Conservation (phyloP, 2,797 vertebrate species). For the Melanotaenia boesemani region DNA sequence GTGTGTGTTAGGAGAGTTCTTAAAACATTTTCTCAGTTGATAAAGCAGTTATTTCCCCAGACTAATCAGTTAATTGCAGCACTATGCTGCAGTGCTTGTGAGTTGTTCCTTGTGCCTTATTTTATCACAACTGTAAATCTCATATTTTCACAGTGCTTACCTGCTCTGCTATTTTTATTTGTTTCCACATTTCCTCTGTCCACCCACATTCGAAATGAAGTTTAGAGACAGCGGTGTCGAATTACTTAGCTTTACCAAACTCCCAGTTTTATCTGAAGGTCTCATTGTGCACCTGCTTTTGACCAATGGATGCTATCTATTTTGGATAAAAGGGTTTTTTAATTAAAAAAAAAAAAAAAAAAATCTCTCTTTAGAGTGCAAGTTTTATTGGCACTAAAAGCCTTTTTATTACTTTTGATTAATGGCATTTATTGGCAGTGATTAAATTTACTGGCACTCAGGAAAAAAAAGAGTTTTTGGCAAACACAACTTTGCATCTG, state of each 20-base stretch:
- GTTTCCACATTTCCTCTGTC: constrained; percentile 51
- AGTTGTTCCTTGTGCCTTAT: neutral
- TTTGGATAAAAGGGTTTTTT: neutral
- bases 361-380: neutral
- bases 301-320: neutral
- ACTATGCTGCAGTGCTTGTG: neutral
- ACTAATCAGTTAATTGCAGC: neutral
- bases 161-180: constrained; percentile 47
- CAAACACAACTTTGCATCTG: constrained; percentile 17
- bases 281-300: constrained; percentile 20
- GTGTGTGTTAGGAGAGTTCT: constrained; percentile 7
- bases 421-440: constrained; percentile 25
- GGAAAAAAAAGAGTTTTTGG: constrained; percentile 19
- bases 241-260: constrained; percentile 44
- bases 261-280: constrained; percentile 21
- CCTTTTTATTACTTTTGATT: constrained; percentile 20
- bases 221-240: constrained; percentile 53
- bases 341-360: neutral
- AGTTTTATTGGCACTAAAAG: constrained; percentile 4
- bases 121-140: constrained; percentile 35
- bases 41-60: neutral
- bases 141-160: constrained; percentile 34
- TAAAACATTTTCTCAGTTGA: neutral
- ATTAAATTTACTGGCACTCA: constrained; percentile 5
- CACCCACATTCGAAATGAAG: constrained; percentile 61